Evolutionary conservation across 2,888 invertebrate genomes (phyloP).

Genomic region (Drosophila recens): DNA sequence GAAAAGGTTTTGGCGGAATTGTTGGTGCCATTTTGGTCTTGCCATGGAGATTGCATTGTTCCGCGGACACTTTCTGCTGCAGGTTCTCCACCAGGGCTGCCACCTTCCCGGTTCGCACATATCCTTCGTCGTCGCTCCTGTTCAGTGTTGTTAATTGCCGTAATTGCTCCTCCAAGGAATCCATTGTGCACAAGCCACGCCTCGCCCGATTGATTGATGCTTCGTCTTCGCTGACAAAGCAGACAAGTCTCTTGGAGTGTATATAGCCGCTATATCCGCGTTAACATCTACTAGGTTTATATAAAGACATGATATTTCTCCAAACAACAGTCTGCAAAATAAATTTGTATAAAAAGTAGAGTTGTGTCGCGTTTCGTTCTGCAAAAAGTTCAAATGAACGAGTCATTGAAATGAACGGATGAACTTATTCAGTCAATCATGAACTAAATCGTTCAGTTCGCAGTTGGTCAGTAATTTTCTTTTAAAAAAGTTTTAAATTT

Average conservation of each 20-base stretch:
- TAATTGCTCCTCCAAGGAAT: constrained; percentile 90
- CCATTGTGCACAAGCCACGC: constrained; percentile 83
- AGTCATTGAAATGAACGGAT: neutral
- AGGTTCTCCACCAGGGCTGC: constrained; percentile 49
- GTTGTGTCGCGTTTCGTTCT: neutral
- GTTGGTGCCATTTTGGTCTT: constrained; percentile 90
- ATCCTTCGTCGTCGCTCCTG: constrained; percentile 60
- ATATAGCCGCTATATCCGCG: neutral
- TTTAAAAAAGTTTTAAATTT: too few relatives aligned
- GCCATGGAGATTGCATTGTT: constrained; percentile 78
- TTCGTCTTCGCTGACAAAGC: neutral
- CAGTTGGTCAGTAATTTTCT: too few relatives aligned
- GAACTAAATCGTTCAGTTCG: neutral
- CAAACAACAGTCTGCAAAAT: neutral
- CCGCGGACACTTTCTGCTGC: constrained; percentile 34
- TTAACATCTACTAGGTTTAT: neutral
- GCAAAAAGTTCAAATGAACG: neutral
- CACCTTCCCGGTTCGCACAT: constrained; percentile 45
- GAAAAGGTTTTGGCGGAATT: constrained; percentile 92
- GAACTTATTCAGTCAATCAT: neutral
- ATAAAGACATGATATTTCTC: neutral
- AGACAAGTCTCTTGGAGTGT: neutral
- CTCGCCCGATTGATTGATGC: neutral
- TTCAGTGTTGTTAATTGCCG: constrained; percentile 89
- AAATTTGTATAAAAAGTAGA: too few relatives aligned